These are phyloP conservation scores for Oplegnathus fasciatus DNA, from an alignment of 2,113 vertebrate genomes.

Conservation along the genomic window DNA sequence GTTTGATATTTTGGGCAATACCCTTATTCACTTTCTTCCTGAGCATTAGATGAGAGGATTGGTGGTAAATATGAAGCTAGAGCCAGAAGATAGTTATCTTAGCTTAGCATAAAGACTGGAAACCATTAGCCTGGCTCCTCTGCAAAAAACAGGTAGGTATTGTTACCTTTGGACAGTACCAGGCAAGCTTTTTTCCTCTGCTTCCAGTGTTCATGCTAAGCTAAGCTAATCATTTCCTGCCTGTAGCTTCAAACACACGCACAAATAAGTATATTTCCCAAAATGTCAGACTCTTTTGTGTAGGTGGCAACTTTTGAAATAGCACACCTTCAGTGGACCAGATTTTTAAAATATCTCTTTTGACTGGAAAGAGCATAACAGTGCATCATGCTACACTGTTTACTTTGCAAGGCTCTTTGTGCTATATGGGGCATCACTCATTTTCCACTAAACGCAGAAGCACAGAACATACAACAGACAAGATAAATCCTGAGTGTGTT, in stretches of 20 bases:
- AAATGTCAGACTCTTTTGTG: neutral
- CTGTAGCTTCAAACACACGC: neutral
- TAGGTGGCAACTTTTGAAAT: neutral
- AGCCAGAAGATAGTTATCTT: neutral
- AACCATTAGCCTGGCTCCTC: neutral
- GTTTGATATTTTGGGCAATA: neutral
- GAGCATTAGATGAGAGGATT: neutral
- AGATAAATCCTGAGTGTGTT: constrained; percentile 1
- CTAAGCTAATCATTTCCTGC: neutral
- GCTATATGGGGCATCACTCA: neutral
- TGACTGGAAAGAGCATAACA: constrained; percentile 1
- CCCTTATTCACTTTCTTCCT: no score
- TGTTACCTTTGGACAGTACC: neutral
- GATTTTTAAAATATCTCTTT: neutral
- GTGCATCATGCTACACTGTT: neutral
- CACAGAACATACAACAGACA: neutral
- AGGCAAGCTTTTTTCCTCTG: neutral
- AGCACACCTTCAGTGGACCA: neutral
- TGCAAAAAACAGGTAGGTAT: neutral
- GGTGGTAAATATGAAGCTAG: neutral
- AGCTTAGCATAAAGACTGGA: neutral
- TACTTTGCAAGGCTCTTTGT: constrained; percentile 1
- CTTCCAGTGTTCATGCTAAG: neutral
- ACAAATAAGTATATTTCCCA: neutral
- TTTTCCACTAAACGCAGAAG: constrained; percentile 16